These are phyloP conservation scores for Callyntrura sp. DNA, from an alignment of 2,888 invertebrate genomes.

Conservation along the genomic window DNA sequence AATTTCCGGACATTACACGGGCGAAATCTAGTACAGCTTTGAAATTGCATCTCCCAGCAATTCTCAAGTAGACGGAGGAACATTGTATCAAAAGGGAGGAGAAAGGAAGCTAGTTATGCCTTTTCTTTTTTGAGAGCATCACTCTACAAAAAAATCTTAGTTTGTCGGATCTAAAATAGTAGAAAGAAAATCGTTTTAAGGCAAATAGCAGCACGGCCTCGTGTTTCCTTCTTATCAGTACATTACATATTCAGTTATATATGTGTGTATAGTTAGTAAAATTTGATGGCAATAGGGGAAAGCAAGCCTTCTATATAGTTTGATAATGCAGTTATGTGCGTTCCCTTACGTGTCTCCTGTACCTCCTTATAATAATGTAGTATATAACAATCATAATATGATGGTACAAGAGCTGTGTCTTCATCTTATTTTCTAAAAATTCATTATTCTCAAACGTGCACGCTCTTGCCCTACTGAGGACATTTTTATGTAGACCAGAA, in stretches of 20 bases:
- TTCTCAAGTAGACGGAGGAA: background rate
- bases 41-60: background rate
- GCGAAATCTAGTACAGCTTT: constrained; percentile 16
- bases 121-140: background rate
- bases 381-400: too few species aligned
- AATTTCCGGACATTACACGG: constrained; percentile 21
- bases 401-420: background rate
- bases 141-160: background rate
- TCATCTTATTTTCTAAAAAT: background rate
- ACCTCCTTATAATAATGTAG: too few species aligned
- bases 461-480: background rate
- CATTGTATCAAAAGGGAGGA: too few species aligned
- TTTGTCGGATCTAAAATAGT: too few species aligned
- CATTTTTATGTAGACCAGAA: background rate
- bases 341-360: too few species aligned
- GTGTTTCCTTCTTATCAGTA: background rate
- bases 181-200: background rate
- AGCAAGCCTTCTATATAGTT: too few species aligned
- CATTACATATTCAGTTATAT: too few species aligned
- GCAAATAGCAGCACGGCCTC: background rate
- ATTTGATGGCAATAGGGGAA: background rate
- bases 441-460: background rate
- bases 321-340: too few species aligned
- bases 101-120: background rate
- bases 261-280: background rate